A percentile compares a stretch with the other conserved stretches of the same genome.
These are phyloP conservation scores for Tonatia bakeri DNA, from an alignment of 2,113 vertebrate genomes.

Conservation along the genomic window DNA sequence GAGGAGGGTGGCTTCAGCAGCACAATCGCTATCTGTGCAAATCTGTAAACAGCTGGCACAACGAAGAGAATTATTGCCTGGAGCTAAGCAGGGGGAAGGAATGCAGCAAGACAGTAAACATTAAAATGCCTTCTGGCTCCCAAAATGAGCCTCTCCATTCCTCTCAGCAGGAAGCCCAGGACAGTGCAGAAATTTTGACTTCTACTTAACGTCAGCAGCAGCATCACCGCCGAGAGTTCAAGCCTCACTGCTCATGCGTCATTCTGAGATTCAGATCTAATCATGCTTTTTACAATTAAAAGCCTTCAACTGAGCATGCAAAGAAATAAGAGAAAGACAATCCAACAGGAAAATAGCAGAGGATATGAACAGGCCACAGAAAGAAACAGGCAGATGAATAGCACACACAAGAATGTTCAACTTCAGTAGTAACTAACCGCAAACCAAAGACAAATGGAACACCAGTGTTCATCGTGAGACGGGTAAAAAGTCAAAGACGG, in stretches of 20 bases:
- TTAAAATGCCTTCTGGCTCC: background rate
- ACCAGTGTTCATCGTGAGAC: background rate
- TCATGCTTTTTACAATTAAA: background rate
- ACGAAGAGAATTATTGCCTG: background rate
- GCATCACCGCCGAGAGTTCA: rapidly evolving
- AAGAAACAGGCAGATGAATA: background rate
- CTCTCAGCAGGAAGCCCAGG: rapidly evolving
- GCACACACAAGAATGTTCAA: background rate
- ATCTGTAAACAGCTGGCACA: background rate
- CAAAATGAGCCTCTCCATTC: rapidly evolving
- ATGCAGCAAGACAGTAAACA: background rate
- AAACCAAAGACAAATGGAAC: background rate
- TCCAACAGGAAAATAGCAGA: background rate
- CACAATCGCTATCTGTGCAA: background rate
- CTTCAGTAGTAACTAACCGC: too few species aligned
- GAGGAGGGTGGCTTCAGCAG: background rate
- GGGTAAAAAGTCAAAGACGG: rapidly evolving
- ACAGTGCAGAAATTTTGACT: rapidly evolving
- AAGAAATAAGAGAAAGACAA: background rate
- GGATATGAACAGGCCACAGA: background rate
- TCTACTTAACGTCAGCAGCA: rapidly evolving
- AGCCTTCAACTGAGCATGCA: background rate
- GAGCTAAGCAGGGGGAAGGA: background rate
- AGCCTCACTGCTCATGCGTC: rapidly evolving
- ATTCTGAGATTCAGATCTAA: background rate